phyloP scores from a whole-genome alignment of 2,113 vertebrate genomes.

The Herpailurus yagouaroundi region DNA sequence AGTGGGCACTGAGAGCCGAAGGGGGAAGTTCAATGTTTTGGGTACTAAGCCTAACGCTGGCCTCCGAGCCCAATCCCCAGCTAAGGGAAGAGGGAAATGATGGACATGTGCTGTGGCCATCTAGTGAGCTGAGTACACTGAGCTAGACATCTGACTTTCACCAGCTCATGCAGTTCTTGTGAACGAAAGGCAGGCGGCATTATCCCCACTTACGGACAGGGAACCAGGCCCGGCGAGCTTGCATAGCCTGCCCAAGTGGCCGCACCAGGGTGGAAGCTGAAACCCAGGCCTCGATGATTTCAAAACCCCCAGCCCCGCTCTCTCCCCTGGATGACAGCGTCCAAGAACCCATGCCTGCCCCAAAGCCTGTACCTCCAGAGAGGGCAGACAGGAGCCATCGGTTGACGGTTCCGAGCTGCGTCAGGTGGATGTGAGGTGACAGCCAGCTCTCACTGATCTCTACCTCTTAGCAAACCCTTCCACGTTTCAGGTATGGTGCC shows the following conservation, averaged over 20 bases:
- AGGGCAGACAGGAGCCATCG: neutral
- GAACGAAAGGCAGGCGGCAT: neutral
- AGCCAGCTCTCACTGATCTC: neutral
- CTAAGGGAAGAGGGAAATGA: neutral
- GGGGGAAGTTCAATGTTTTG: neutral
- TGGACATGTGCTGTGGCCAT: rapidly evolving
- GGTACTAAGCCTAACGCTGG: rapidly evolving
- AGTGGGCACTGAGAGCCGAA: neutral
- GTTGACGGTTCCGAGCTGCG: no score
- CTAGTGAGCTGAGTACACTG: no score
- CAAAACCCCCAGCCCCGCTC: neutral
- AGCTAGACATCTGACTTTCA: neutral
- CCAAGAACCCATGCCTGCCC: neutral
- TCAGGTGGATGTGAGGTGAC: rapidly evolving
- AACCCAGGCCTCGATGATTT: rapidly evolving
- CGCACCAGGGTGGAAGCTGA: neutral
- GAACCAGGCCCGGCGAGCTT: neutral
- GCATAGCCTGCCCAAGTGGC: neutral
- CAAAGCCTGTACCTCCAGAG: neutral
- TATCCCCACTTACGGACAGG: neutral
- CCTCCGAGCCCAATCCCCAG: neutral
- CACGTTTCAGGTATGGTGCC: neutral
- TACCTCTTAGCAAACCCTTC: no score
- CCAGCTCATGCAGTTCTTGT: neutral
- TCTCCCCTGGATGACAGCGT: neutral